A percentile compares a stretch with the other conserved stretches of the same genome.
phyloP scores from a whole-genome alignment of 2,113 vertebrate genomes.

The Dipodomys spectabilis region DNA sequence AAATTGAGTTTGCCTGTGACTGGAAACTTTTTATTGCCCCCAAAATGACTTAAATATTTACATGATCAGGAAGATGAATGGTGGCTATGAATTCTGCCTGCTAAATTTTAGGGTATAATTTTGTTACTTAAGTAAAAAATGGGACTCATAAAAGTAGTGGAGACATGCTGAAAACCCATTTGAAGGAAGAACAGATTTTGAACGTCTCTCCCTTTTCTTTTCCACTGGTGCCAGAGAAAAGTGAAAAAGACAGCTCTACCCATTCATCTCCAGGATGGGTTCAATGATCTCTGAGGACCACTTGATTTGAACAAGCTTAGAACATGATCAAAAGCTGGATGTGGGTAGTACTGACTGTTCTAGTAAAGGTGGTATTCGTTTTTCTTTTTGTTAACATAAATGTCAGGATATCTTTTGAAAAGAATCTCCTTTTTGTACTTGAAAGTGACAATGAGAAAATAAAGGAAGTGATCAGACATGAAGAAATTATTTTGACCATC shows the following conservation, averaged over 20 bases:
- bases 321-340: neutral
- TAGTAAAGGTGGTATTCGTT: neutral
- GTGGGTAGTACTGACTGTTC: neutral
- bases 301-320: neutral
- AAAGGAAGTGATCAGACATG: neutral
- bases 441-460: neutral
- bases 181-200: neutral
- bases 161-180: neutral
- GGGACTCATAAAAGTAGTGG: neutral
- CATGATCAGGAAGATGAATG: neutral
- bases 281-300: neutral
- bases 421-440: slow-evolving; percentile 7
- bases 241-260: neutral
- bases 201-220: neutral
- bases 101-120: neutral
- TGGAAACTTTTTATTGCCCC: neutral
- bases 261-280: neutral
- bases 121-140: neutral
- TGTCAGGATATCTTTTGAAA: neutral
- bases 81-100: neutral
- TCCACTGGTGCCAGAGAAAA: neutral
- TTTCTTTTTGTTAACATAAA: neutral
- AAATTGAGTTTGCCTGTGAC: neutral
- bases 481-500: neutral
- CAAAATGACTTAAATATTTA: neutral